Conservation (phyloP, 1,140 invertebrate species). For the Drosophila sulfurigaster region DNA sequence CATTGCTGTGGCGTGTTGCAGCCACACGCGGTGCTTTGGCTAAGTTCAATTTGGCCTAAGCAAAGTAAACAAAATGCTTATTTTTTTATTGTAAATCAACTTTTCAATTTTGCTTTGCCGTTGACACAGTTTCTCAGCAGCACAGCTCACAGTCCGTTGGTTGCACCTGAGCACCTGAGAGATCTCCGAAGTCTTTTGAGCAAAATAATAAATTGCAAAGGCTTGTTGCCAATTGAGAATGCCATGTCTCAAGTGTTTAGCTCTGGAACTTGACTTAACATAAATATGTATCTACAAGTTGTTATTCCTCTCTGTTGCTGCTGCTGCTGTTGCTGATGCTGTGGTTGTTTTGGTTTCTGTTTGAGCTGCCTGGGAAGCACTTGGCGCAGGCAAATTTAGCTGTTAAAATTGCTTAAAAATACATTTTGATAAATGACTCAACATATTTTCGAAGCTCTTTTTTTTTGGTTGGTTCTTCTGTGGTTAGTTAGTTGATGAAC, state of each 20-base stretch:
- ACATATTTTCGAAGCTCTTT: conserved; percentile 36
- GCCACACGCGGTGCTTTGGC: conserved; percentile 59
- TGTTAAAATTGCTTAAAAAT: conserved; percentile 64
- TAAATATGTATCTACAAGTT: conserved; percentile 52
- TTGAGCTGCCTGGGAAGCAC: conserved; percentile 71
- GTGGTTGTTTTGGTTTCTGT: neutral
- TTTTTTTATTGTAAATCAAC: conserved; percentile 69
- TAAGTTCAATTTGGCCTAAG: conserved; percentile 69
- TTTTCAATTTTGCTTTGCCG: conserved; percentile 70
- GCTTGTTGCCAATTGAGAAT: conserved; percentile 64
- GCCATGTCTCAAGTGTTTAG: conserved; percentile 59
- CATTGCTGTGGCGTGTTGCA: conserved; percentile 1
- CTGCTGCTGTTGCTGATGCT: conserved; percentile 25
- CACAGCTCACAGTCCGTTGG: conserved; percentile 24
- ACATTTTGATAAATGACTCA: conserved; percentile 75
- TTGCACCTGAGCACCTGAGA: conserved; percentile 59
- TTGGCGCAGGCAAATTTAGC: conserved; percentile 66
- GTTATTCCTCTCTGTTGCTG: conserved; percentile 12
- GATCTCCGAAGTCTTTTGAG: conserved; percentile 32
- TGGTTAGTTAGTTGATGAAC: conserved; percentile 40
- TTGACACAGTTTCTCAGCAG: conserved; percentile 71
- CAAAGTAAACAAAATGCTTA: conserved; percentile 61
- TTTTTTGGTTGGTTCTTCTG: neutral
- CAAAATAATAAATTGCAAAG: conserved; percentile 74
- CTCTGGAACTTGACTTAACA: conserved; percentile 49